Percentiles rank a stretch among this genome's conserved stretches.
These are phyloP conservation scores for Thymelicus lineola DNA, from an alignment of 2,888 invertebrate genomes.

Conservation along the genomic window DNA sequence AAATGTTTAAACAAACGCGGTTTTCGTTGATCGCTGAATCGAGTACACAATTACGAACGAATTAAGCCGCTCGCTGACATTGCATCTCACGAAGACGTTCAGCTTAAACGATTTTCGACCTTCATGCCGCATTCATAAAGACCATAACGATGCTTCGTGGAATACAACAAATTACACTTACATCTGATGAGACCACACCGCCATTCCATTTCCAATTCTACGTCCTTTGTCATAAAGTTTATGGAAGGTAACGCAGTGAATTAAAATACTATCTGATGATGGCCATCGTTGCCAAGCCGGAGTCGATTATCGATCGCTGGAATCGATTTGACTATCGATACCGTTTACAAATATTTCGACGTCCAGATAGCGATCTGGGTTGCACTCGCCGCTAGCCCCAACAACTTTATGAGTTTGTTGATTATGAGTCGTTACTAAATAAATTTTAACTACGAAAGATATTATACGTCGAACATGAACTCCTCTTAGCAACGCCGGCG, in stretches of 20 bases:
- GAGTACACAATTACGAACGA: slow-evolving; percentile 55
- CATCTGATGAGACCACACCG: slow-evolving; percentile 7
- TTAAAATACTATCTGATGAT: slow-evolving; percentile 51
- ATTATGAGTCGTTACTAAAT: slow-evolving; percentile 19
- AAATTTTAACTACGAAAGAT: slow-evolving; percentile 27
- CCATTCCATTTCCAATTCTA: slow-evolving; percentile 13
- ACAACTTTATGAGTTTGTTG: slow-evolving; percentile 44
- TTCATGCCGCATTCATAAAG: neutral
- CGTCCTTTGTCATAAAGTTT: slow-evolving; percentile 11
- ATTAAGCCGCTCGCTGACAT: slow-evolving; percentile 51
- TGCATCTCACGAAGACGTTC: slow-evolving; percentile 14
- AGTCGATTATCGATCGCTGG: slow-evolving; percentile 60
- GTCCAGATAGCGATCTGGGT: slow-evolving; percentile 67
- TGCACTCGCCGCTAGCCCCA: slow-evolving; percentile 42
- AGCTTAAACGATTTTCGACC: neutral
- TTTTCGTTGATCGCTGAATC: slow-evolving; percentile 43
- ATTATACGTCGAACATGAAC: slow-evolving; percentile 9
- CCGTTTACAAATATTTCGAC: slow-evolving; percentile 83
- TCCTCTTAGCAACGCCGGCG: slow-evolving; percentile 3
- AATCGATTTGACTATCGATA: slow-evolving; percentile 66
- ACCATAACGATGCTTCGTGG: slow-evolving; percentile 1
- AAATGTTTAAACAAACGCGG: slow-evolving; percentile 40
- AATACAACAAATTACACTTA: slow-evolving; percentile 33
- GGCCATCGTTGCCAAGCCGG: slow-evolving; percentile 54
- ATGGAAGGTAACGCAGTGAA: slow-evolving; percentile 2